These are phyloP conservation scores for Ceratotherium simum DNA, from an alignment of 2,113 vertebrate genomes.

Conservation along the genomic window DNA sequence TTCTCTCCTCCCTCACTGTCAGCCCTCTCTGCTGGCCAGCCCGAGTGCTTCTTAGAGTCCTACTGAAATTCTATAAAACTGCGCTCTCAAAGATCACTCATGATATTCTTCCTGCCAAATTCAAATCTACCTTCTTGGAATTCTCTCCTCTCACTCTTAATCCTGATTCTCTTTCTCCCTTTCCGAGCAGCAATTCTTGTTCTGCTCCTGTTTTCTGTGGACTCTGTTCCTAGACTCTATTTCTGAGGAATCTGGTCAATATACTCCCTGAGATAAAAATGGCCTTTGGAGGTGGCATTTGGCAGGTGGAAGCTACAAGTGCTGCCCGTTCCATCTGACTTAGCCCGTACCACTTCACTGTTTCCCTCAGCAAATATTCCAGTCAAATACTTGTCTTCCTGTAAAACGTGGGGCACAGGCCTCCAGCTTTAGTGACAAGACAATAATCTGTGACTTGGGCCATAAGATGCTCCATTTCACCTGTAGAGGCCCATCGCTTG, in stretches of 20 bases:
- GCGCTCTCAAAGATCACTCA: not conserved
- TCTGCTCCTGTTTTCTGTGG: not conserved
- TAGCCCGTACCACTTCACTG: not conserved
- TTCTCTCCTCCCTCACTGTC: not conserved
- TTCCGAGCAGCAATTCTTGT: not conserved
- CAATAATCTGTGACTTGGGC: not conserved
- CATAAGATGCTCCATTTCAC: not conserved
- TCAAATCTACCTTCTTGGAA: not conserved
- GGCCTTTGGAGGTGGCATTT: not conserved
- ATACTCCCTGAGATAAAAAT: not conserved
- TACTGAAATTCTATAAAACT: not conserved
- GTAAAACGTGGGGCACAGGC: not conserved
- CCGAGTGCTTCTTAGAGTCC: not conserved
- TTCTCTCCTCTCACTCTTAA: not conserved
- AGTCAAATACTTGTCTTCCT: constrained; percentile 1
- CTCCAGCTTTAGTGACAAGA: constrained; percentile 16
- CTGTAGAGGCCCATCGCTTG: not conserved
- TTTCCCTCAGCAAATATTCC: not conserved
- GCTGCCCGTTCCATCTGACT: not conserved
- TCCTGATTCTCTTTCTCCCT: not conserved
- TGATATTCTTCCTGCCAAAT: not conserved
- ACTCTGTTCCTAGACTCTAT: not conserved
- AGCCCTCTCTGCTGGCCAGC: not conserved
- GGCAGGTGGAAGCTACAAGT: not conserved
- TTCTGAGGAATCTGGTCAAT: not conserved